phyloP scores from a whole-genome alignment of 2,888 invertebrate genomes.

The Andrena hattorfiana region DNA sequence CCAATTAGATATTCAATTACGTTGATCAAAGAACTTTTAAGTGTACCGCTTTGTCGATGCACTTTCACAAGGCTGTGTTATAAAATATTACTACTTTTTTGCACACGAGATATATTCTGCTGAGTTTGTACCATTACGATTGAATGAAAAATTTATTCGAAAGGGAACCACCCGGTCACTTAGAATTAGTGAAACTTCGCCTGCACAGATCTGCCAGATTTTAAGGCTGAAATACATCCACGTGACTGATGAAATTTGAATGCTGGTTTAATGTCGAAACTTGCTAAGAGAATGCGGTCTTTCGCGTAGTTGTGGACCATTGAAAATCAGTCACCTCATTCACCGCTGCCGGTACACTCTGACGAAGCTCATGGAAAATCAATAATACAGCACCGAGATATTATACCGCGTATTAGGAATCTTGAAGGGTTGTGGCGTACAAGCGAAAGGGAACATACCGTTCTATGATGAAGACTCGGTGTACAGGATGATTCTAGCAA shows the following conservation, averaged over 20 bases:
- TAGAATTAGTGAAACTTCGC: not conserved
- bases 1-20: too few relatives aligned
- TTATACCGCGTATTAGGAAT: slow-evolving; percentile 28
- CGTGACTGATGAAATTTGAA: slow-evolving; percentile 67
- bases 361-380: slow-evolving; percentile 61
- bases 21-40: too few relatives aligned
- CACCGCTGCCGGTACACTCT: slow-evolving; percentile 53
- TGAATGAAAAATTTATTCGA: slow-evolving; percentile 30
- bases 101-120: not conserved
- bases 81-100: not conserved
- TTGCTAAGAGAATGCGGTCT: slow-evolving; percentile 63
- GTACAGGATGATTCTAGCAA: not conserved
- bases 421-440: not conserved
- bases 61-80: not conserved
- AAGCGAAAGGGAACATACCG: not conserved
- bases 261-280: slow-evolving; percentile 66
- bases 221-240: slow-evolving; percentile 44
- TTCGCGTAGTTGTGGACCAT: slow-evolving; percentile 65
- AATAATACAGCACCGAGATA: slow-evolving; percentile 55
- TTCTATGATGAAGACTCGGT: not conserved
- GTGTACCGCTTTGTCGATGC: not conserved
- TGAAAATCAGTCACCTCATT: slow-evolving; percentile 78
- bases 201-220: slow-evolving; percentile 31
- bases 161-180: slow-evolving; percentile 1
- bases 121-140: not conserved